Evolutionary conservation across 2,888 invertebrate genomes (phyloP), one percentile per base, ranked within the genome.

Genomic region (Sclerodermus sp.): DNA sequence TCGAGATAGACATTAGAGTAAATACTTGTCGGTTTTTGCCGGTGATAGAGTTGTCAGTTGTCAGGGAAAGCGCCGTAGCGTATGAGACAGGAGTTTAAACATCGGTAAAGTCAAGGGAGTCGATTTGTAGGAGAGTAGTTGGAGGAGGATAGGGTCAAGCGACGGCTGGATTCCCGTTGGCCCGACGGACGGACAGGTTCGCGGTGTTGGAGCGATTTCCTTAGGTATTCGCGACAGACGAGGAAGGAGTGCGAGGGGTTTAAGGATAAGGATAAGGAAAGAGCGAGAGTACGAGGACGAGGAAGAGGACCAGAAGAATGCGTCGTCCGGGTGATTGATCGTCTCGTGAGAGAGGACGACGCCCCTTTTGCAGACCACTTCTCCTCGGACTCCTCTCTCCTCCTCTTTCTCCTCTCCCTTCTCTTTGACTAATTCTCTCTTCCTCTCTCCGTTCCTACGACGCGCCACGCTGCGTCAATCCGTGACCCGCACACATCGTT

Each of bases 21-120:
- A 58, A 55, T 57, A 51, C 51, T 53, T 55, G 55, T 60, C 49
- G n/a, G n/a, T n/a, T n/a, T n/a, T n/a, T n/a, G n/a, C n/a, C n/a
- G n/a, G n/a, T n/a, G n/a, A n/a, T n/a, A n/a, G n/a, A n/a, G n/a
- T n/a, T n/a, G n/a, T n/a, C n/a, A n/a, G n/a, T n/a, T n/a, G n/a
- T n/a, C n/a, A n/a, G n/a, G n/a, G n/a, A n/a, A n/a, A n/a, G n/a
- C n/a, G n/a, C n/a, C n/a, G n/a, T n/a, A n/a, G n/a, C n/a, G n/a
- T n/a, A n/a, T n/a, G 44, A 47, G 52, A 42, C 36, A 50, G 23
- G 3, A 23, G 23, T 23, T 23, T 3, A 5, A 8, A n/a, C 3
- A 23, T 23, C 8, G 23, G 8, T 8, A 42, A 23, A 42, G 39
- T 14, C 38, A 16, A 39, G 29, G 17, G 9, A 10, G 45, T 16